Evolutionary conservation across 30 jellyfish, hydroid and myxozoan species (phyloP).

Genomic region (Cassiopea xamachana): DNA sequence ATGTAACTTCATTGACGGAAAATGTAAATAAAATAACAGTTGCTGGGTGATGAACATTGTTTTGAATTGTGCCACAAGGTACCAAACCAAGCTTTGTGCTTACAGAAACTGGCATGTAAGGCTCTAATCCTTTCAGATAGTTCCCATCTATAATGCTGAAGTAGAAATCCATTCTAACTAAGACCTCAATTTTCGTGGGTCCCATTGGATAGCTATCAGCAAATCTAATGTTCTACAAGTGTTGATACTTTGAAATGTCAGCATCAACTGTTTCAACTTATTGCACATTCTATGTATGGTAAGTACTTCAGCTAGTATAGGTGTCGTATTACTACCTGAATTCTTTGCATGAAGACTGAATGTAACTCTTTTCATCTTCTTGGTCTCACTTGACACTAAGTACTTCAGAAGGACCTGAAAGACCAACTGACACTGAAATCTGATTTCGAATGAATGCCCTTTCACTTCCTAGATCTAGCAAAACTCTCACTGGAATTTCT

Average conservation of each 20-base stretch:
- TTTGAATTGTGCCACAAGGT: background rate
- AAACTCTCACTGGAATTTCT: conserved; percentile 10
- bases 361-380: background rate
- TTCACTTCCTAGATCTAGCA: conserved; percentile 9
- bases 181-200: background rate
- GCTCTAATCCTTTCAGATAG: background rate
- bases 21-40: background rate
- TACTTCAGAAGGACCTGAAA: background rate
- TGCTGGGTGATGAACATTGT: background rate
- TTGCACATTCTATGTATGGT: background rate
- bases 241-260: background rate
- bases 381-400: background rate
- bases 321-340: background rate
- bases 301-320: background rate
- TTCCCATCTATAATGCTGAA: background rate
- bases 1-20: background rate
- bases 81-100: background rate
- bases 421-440: conserved; percentile 13
- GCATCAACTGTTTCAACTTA: background rate
- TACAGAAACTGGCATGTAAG: background rate
- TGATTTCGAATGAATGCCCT: conserved; percentile 6
- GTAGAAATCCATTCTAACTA: background rate
- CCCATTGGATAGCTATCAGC: background rate
- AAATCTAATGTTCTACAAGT: background rate
- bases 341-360: background rate